phyloP scores from a whole-genome alignment of 2,113 vertebrate genomes.

The Pyxicephalus adspersus region DNA sequence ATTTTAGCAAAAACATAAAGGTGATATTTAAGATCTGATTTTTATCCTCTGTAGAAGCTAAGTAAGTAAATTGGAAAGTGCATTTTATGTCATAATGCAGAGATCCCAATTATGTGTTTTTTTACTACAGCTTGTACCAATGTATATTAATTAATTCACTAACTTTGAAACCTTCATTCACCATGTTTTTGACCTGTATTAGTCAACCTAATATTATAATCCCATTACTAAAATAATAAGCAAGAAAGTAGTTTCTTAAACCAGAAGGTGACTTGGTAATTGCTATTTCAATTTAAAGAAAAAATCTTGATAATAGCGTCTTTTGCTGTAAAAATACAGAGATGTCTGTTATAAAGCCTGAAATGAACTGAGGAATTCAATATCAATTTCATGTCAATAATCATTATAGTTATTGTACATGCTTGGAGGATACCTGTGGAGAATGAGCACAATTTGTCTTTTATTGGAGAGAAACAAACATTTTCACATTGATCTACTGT shows the following conservation, averaged over 20 bases:
- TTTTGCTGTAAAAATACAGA: neutral
- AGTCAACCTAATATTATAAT: slow-evolving; percentile 1
- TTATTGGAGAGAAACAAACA: neutral
- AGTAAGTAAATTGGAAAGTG: neutral
- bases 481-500: neutral
- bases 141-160: neutral
- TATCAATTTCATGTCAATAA: neutral
- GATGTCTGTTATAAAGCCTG: too few species aligned
- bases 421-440: neutral
- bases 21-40: neutral
- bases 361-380: neutral
- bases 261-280: neutral
- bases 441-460: neutral
- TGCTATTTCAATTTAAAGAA: neutral
- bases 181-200: neutral
- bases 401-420: too few species aligned
- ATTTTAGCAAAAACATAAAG: neutral
- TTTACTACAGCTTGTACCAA: neutral
- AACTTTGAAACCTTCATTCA: neutral
- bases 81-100: slow-evolving; percentile 4
- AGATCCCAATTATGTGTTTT: neutral
- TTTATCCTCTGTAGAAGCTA: neutral
- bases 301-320: neutral
- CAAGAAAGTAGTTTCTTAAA: neutral
- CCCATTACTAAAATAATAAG: neutral